These are phyloP conservation scores for Nannobrachium achirus DNA, from an alignment of 2,113 vertebrate genomes.

Conservation along the genomic window DNA sequence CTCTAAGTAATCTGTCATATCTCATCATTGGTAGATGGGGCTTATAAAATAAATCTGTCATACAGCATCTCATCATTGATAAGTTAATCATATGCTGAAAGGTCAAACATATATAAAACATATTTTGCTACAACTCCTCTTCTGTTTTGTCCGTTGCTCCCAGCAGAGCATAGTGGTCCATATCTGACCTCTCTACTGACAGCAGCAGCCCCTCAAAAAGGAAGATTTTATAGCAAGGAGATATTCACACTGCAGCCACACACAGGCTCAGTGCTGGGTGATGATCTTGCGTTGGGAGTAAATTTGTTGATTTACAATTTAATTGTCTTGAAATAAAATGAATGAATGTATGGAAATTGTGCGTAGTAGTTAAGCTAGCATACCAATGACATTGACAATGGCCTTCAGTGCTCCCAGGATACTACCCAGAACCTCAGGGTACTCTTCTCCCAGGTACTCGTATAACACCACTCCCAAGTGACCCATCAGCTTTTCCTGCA, in stretches of 20 bases:
- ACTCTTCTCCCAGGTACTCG: conserved; percentile 98
- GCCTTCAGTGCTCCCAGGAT: conserved; percentile 97
- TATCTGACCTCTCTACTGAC: conserved; percentile 36
- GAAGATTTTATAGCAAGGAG: conserved; percentile 46
- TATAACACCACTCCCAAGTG: conserved; percentile 98
- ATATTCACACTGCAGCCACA: conserved; percentile 59
- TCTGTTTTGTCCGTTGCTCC: conserved; percentile 47
- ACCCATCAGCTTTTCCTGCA: conserved; percentile 98
- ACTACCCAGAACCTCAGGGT: conserved; percentile 97
- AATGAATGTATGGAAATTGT: neutral
- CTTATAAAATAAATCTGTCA: no score
- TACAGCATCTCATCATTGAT: no score
- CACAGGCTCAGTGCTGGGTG: conserved; percentile 47
- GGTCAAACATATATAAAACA: no score
- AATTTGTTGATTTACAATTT: neutral
- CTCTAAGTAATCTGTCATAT: no score
- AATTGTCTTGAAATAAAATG: no score
- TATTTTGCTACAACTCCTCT: no score
- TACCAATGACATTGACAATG: conserved; percentile 98
- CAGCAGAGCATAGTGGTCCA: conserved; percentile 27
- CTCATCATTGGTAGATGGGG: no score
- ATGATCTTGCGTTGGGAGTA: conserved; percentile 41
- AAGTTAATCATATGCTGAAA: no score
- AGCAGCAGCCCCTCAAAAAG: conserved; percentile 36
- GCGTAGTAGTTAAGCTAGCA: conserved; percentile 52